Evolutionary conservation across 1,140 invertebrate species (phyloP), one percentile per base, ranked within the genome.

Genomic region (Atta cephalotes): DNA sequence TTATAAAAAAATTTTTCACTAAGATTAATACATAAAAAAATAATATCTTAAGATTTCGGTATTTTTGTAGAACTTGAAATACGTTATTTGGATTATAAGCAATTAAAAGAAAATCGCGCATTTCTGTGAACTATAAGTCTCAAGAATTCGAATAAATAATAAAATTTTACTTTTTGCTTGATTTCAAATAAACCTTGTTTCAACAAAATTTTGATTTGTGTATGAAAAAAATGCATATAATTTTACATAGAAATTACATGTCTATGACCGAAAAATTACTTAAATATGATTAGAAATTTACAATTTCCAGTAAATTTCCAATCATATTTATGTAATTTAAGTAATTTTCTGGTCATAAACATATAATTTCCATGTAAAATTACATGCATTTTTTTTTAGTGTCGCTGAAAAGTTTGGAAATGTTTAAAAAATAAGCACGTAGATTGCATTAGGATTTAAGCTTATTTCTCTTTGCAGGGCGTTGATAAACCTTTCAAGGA

Each of bases 401-500:
- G 3, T 35, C 6, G 56, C 14, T n/a, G 18, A 56, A 56, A n/a
- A 56, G 53, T 18, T 72, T n/a, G 10, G 63, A 39, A 12, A 39
- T 12, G 18, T 35, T 35, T 39, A 18, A 74, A 74, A 31, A 35
- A 1, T 58, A 76, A 39, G 18, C 5, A 28, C 12, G 3, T 18
- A 10, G 16, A 53, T 18, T 1, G 39, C 51, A 28, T 18, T 56
- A 18, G 53, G 6, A n/a, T 56, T n/a, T n/a, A 6, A 56, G 51
- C 79, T 60, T 56, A 7, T 60, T 53, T 12, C 56, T 76, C 51
- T 94, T 91, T 92, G 10, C 93, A 98, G 97, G 98, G 98, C 45
- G 97, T 95, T 0, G 96, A 97, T 92, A 98, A 99, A 93, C 98
- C 98, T 35, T 99, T 99, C 95, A 97, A 97, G 77, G 97, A 97